Evolutionary conservation across 2,888 invertebrate species (phyloP), one percentile per base, ranked within the genome.

Genomic region (Caenorhabditis sp.): DNA sequence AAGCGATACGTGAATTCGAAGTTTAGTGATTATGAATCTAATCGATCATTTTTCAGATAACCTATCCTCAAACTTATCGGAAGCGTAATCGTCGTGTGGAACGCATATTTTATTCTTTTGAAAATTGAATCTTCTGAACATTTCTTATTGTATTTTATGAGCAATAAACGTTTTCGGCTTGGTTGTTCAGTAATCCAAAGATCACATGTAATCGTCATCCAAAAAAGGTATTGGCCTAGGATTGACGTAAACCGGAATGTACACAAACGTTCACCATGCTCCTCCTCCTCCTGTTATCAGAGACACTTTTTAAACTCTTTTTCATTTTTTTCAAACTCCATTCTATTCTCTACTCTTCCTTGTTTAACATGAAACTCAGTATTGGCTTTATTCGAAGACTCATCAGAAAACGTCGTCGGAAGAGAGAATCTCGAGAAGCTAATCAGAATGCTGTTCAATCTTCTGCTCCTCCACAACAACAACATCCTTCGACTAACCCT

Each of bases 221-320:
- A 41, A 63, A 63, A 63, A 24, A 26, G 5, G 63, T 12, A 22
- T 63, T 44, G n/a, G 26, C 49, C 24, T 7, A 41, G 22, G 24
- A 10, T 31, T 44, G 63, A 63, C 44, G 63, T 63, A 63, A 63
- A 63, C 44, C 44, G 44, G 61, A 38, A 61, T 56, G 66, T 24
- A 51, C 49, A 66, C 31, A 66, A 31, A 35, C 47, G 44, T 63
- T 63, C 26, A 8, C 12, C 22, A 26, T 26, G 63, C 44, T 63
- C 63, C 63, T 41, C 63, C 63, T 63, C 8, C 14, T 44, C 8
- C 44, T 63, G 44, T 63, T 44, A n/a, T n/a, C n/a, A n/a, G n/a
- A 44, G 63, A 44, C 63, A 63, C 63, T 63, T 63, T 63, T 63
- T 63, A 63, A 63, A 63, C 63, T 63, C 44, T 16, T 63, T 44